These are phyloP conservation scores for Platysternon megacephalum DNA, from an alignment of 2,113 vertebrate species.

Conservation along the genomic window DNA sequence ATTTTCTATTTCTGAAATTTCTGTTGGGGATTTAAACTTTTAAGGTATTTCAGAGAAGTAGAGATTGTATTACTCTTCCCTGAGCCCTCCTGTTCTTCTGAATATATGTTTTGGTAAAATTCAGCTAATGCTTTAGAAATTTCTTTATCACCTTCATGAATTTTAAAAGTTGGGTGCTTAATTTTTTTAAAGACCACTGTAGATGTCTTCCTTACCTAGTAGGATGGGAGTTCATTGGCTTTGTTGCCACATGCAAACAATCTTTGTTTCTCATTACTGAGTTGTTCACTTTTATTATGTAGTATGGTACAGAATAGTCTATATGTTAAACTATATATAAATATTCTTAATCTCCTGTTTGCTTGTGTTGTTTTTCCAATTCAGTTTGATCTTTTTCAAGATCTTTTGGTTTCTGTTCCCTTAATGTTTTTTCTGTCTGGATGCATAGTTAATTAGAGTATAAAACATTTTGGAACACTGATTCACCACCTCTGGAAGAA, in stretches of 20 bases:
- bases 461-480: slow-evolving; percentile 27
- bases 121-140: not conserved
- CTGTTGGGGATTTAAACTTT: not conserved
- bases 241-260: not conserved
- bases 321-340: slow-evolving; percentile 17
- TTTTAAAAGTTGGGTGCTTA: not conserved
- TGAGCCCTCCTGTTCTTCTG: slow-evolving; percentile 8
- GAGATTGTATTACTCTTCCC: not conserved
- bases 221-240: not conserved
- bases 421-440: slow-evolving; percentile 45
- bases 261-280: not conserved
- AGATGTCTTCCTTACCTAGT: not conserved
- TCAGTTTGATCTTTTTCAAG: not conserved
- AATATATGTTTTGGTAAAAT: not conserved
- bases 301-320: not conserved
- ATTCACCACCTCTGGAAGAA: slow-evolving; percentile 45
- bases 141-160: not conserved
- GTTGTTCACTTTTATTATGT: not conserved
- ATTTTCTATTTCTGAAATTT: slow-evolving; percentile 31
- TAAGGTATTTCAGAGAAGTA: not conserved
- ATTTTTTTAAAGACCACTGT: not conserved
- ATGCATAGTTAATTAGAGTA: slow-evolving; percentile 45
- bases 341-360: not conserved
- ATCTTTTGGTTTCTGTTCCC: slow-evolving; percentile 34
- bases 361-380: not conserved